These are phyloP conservation scores for Parascotia fuliginaria DNA, from an alignment of 2,888 invertebrate genomes.

Conservation along the genomic window DNA sequence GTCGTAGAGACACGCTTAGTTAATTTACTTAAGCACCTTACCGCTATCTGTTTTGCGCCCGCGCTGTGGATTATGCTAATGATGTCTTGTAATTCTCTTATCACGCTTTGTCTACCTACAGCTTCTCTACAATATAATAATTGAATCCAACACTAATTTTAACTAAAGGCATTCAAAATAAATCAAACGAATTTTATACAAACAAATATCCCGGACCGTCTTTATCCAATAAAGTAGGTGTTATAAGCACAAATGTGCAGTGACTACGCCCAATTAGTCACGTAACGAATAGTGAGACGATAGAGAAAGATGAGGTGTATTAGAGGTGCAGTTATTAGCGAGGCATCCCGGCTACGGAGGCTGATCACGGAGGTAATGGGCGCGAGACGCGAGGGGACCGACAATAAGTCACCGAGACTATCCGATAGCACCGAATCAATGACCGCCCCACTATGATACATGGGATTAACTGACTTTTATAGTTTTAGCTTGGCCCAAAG, in stretches of 20 bases:
- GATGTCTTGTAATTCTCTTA: conserved; percentile 77
- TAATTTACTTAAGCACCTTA: conserved; percentile 84
- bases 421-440: conserved; percentile 82
- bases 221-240: conserved; percentile 53
- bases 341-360: conserved; percentile 39
- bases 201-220: no score
- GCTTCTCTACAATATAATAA: conserved; percentile 53
- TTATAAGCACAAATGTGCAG: conserved; percentile 58
- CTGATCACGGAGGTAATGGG: conserved; percentile 64
- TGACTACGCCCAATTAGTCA: conserved; percentile 86
- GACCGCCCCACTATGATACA: conserved; percentile 83
- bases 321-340: conserved; percentile 59
- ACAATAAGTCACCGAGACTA: conserved; percentile 77
- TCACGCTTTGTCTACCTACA: conserved; percentile 75
- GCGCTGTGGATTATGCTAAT: conserved; percentile 81
- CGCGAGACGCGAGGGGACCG: conserved; percentile 68
- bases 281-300: conserved; percentile 75
- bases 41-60: conserved; percentile 79
- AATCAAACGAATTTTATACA: no score
- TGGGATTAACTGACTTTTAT: conserved; percentile 80
- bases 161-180: conserved; percentile 13
- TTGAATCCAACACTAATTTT: conserved; percentile 31
- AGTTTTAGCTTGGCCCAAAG: conserved; percentile 73
- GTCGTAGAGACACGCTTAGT: conserved; percentile 59
- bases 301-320: conserved; percentile 73